Evolutionary conservation across 2,113 vertebrate genomes (phyloP).

Genomic region (Cyprinus carpio): DNA sequence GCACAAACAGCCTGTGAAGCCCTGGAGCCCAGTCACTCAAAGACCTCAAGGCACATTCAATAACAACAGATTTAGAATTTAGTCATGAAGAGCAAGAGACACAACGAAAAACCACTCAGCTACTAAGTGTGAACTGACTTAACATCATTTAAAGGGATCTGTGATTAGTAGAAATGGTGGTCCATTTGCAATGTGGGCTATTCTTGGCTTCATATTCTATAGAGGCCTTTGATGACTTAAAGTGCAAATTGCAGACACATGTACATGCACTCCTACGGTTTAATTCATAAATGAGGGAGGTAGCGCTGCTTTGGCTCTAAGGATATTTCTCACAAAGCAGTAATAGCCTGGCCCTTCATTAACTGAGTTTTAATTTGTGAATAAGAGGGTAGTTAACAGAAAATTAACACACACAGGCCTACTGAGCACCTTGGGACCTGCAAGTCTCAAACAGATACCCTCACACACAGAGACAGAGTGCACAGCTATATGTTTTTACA

Average conservation of each 20-base stretch:
- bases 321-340: constrained; percentile 51
- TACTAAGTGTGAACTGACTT: background rate
- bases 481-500: background rate
- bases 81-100: constrained; percentile 5
- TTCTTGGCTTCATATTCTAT: background rate
- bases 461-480: background rate
- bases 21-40: constrained; percentile 7
- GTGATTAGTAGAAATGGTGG: background rate
- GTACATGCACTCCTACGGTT: constrained; percentile 17
- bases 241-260: constrained; percentile 19
- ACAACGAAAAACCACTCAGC: background rate
- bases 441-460: constrained; percentile 10
- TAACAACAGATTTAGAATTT: constrained; percentile 25
- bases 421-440: constrained; percentile 24
- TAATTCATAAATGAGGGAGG: constrained; percentile 41
- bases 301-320: constrained; percentile 38
- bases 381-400: constrained; percentile 49
- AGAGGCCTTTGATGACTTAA: constrained; percentile 17
- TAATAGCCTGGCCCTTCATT: constrained; percentile 58
- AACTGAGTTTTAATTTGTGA: constrained; percentile 58
- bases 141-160: background rate
- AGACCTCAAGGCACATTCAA: constrained; percentile 16
- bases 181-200: background rate
- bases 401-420: constrained; percentile 54
- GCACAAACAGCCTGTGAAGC: background rate